These are phyloP conservation scores for Microtus pennsylvanicus DNA, from an alignment of 2,113 vertebrate species.

Conservation along the genomic window DNA sequence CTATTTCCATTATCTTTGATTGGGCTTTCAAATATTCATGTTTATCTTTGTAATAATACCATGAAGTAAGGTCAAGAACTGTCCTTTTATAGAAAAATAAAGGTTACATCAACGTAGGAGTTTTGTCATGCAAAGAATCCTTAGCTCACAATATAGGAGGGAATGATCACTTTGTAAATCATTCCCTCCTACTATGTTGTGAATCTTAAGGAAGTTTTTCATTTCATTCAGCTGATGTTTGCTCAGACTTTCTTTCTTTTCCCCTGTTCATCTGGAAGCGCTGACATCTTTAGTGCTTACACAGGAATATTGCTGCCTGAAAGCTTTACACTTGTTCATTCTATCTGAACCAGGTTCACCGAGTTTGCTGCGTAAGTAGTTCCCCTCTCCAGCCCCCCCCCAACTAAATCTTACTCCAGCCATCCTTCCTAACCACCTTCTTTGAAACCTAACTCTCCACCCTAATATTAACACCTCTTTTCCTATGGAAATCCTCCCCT, in stretches of 20 bases:
- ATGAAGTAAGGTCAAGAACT: not conserved
- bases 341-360: not conserved
- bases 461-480: not conserved
- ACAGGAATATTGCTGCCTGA: not conserved
- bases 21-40: not conserved
- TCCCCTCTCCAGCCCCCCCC: not conserved
- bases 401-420: not conserved
- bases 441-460: not conserved
- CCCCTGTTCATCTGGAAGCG: rapidly evolving
- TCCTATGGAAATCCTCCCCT: not conserved
- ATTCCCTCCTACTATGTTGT: not conserved
- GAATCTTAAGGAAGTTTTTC: not conserved
- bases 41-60: constrained; percentile 26
- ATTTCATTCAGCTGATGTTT: not conserved
- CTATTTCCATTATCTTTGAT: not conserved
- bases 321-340: not conserved
- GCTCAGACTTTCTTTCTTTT: not conserved
- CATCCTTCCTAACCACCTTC: not conserved
- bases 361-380: not conserved
- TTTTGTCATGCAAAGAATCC: not conserved
- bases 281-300: not conserved
- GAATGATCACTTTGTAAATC: not conserved
- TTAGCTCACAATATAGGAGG: not conserved
- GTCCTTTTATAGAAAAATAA: constrained; percentile 7
- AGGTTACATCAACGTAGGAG: not conserved